phyloP scores from a whole-genome alignment of 1,140 invertebrate species.

The Bombus haemorrhoidalis region DNA sequence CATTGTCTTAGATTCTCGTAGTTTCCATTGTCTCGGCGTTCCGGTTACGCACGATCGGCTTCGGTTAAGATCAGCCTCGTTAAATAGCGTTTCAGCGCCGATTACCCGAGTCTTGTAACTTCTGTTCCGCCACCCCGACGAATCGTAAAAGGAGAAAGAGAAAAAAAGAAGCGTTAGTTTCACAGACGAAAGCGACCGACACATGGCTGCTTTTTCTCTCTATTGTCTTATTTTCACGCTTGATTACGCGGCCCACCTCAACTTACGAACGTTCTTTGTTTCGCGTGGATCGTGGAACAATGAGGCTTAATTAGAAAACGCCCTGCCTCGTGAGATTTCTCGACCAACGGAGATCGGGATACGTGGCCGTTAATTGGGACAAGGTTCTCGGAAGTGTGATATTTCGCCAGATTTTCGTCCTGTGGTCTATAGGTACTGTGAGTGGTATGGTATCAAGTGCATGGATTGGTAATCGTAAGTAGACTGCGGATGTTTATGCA shows the following conservation, averaged over 20 bases:
- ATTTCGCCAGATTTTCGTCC: neutral
- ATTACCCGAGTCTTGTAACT: constrained; percentile 55
- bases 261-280: constrained; percentile 51
- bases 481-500: too few relatives aligned
- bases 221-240: constrained; percentile 74
- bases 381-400: neutral
- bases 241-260: constrained; percentile 51
- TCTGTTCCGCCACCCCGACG: constrained; percentile 49
- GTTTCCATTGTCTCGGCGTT: constrained; percentile 51
- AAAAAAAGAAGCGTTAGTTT: neutral
- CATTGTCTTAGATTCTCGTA: constrained; percentile 67
- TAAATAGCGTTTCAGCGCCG: constrained; percentile 59
- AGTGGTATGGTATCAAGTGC: neutral
- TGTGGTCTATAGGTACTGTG: neutral
- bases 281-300: constrained; percentile 60
- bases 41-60: constrained; percentile 29
- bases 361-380: neutral
- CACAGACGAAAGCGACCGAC: constrained; percentile 43
- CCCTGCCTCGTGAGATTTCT: constrained; percentile 14
- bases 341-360: constrained; percentile 37
- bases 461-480: too few relatives aligned
- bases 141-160: constrained; percentile 33
- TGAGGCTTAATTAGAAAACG: constrained; percentile 61
- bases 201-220: constrained; percentile 56
- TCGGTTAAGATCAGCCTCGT: constrained; percentile 26